Percentiles rank a stretch among this genome's conserved stretches.
Evolutionary conservation across 1,140 invertebrate species (phyloP).

Genomic region (Cylas formicarius): DNA sequence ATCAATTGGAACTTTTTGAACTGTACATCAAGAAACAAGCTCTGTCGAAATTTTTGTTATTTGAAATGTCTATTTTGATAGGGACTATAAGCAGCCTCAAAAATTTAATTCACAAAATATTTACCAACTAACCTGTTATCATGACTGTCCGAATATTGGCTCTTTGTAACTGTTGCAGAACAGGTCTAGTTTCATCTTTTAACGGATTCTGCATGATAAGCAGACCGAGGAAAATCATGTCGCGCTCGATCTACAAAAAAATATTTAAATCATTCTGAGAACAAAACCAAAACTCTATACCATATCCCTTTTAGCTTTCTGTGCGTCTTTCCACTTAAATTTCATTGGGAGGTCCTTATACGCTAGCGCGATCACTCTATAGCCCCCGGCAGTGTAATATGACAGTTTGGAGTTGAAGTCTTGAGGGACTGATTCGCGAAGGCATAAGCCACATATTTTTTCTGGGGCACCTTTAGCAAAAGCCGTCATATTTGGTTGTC

Average conservation of each 20-base stretch:
- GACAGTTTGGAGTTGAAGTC: conserved; percentile 68
- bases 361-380: conserved; percentile 79
- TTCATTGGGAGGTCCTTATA: conserved; percentile 56
- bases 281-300: conserved; percentile 40
- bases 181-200: conserved; percentile 73
- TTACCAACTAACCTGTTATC: conserved; percentile 85
- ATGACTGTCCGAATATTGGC: conserved; percentile 84
- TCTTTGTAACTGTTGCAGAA: conserved; percentile 66
- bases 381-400: conserved; percentile 79
- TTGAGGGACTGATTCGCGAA: conserved; percentile 47
- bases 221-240: conserved; percentile 77
- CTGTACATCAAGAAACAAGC: too few relatives aligned
- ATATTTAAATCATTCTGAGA: too few relatives aligned
- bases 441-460: conserved; percentile 60
- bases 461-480: conserved; percentile 91
- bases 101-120: too few relatives aligned
- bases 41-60: too few relatives aligned
- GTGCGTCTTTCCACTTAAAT: conserved; percentile 54
- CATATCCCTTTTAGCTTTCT: conserved; percentile 49
- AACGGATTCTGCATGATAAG: conserved; percentile 86
- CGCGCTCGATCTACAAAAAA: conserved; percentile 59
- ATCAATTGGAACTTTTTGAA: too few relatives aligned
- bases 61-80: too few relatives aligned
- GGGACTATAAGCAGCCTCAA: too few relatives aligned
- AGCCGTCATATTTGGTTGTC: conserved; percentile 69